Evolutionary conservation across 64 coral and sea anemone genomes (phyloP), one percentile per base, ranked within the genome.

Genomic region (Orbicella faveolata): DNA sequence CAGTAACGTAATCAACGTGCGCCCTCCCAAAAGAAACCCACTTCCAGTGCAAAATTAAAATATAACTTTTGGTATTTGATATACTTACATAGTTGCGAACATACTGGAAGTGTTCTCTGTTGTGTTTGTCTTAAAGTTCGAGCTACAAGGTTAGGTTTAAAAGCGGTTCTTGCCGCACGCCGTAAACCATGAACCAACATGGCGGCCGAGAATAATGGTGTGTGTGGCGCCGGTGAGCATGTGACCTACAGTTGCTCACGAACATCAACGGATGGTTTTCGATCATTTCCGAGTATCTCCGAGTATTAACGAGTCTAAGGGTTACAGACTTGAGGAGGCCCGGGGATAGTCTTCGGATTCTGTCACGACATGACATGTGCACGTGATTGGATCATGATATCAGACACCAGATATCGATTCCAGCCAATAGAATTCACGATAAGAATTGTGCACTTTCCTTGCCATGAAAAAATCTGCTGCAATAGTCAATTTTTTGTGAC

Each of bases 151-250:
- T 78, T 92, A 79, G 93, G 87, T 93, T 79, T 95, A 41, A 90
- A 54, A 89, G 93, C 96, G 80, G 93, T 83, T 66, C 93, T 98
- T 76, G 93, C 86, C 80, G 90, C 96, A 88, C 93, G 75, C 78
- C 96, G 90, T 90, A 98, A 84, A 75, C 93, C 83, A 41, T 98
- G 87, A 80, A 88, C 93, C 93, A 98, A 98, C 96, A 98, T 98
- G 93, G 96, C 93, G 93, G 94, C 88, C 81, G 89, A 92, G 88
- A 91, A 90, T 70, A 93, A 89, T 73, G 85, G 75, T 36, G 81
- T 48, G 89, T 39, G 88, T 72, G 76, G 59, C 70, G 53, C 74
- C 54, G 74, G 76, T 88, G 75, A 81, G 75, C 95, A 96, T 93
- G 95, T 96, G 95, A 96, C 87, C 52, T 70, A 73, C 76, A 87